phyloP scores from a whole-genome alignment of 2,113 vertebrate species.

The Hippopotamus amphibius region DNA sequence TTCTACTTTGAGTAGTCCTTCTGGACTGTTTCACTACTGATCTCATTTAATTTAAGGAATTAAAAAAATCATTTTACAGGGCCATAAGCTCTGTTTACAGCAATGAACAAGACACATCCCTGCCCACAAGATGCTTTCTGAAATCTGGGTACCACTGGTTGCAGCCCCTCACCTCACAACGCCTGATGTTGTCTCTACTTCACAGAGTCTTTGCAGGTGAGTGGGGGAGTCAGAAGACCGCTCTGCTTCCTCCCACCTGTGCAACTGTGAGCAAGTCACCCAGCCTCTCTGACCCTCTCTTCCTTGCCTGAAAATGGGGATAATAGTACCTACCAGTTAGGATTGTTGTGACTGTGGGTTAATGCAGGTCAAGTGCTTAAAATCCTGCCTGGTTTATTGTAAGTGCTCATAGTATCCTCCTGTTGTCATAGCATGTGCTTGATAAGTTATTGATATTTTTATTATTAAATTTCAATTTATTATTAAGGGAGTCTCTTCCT shows the following conservation, averaged over 20 bases:
- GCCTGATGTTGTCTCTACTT: accelerated
- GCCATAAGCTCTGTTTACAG: not conserved
- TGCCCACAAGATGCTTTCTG: not conserved
- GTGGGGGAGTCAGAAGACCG: not conserved
- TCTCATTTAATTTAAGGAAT: not conserved
- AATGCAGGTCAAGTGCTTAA: not conserved
- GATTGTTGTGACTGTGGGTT: not conserved
- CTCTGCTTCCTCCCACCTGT: not conserved
- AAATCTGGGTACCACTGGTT: no score
- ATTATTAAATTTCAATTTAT: not conserved
- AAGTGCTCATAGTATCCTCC: not conserved
- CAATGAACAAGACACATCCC: not conserved
- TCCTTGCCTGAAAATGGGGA: not conserved
- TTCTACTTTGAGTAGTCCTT: not conserved
- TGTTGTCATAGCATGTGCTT: not conserved
- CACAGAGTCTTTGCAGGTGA: not conserved
- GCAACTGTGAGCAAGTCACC: not conserved
- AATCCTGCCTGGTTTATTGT: not conserved
- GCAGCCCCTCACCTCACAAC: not conserved
- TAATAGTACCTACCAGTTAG: not conserved
- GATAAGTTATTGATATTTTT: not conserved
- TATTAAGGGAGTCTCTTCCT: not conserved
- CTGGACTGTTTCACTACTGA: not conserved
- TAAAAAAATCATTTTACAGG: not conserved
- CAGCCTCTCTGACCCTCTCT: not conserved